Evolutionary conservation across 2,113 vertebrate genomes (phyloP).

Genomic region (Panthera tigris): DNA sequence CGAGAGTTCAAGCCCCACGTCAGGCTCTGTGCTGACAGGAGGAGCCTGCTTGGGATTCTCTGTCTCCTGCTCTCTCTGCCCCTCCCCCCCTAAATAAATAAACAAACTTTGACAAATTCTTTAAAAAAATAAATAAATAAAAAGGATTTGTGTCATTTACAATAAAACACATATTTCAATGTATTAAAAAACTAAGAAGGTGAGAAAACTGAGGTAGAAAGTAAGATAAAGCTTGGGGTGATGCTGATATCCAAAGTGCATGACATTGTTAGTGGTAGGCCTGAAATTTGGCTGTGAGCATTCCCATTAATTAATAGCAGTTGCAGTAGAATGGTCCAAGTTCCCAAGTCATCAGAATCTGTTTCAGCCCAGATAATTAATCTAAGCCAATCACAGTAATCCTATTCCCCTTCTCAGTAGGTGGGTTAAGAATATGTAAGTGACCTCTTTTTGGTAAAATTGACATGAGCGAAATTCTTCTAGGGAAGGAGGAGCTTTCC

Average conservation of each 20-base stretch:
- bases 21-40: no score
- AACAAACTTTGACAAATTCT: no score
- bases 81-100: no score
- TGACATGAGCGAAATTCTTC: not conserved
- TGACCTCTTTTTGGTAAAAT: not conserved
- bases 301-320: constrained; percentile 11
- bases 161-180: not conserved
- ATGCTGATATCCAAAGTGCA: constrained; percentile 4
- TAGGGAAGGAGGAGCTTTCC: not conserved
- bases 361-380: not conserved
- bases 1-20: no score
- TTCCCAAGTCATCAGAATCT: not conserved
- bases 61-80: no score
- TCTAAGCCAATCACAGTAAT: not conserved
- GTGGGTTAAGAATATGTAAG: not conserved
- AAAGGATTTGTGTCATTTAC: not conserved
- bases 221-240: not conserved
- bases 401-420: not conserved
- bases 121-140: not conserved
- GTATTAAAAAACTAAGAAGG: not conserved
- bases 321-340: not conserved
- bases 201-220: not conserved
- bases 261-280: not conserved
- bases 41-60: no score
- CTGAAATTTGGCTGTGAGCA: not conserved